Evolutionary conservation across 2,113 vertebrate species (phyloP).

Genomic region (Sardina pilchardus): DNA sequence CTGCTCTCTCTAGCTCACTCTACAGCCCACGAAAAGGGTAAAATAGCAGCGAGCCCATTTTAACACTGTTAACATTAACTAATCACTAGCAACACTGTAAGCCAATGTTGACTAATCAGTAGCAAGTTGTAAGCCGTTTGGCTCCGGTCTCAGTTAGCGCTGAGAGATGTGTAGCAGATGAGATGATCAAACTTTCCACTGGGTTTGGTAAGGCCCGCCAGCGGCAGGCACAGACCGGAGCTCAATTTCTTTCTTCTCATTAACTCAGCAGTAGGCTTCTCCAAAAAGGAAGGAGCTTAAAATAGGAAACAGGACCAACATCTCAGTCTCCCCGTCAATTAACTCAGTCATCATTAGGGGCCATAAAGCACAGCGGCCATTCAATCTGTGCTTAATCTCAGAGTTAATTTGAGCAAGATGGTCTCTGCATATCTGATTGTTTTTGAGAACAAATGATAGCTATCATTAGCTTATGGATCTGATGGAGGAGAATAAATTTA

Average conservation of each 20-base stretch:
- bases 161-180: background rate
- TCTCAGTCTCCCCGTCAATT: background rate
- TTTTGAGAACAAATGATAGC: background rate
- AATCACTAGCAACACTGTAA: background rate
- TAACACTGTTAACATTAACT: background rate
- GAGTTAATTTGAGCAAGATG: background rate
- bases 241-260: constrained; percentile 8
- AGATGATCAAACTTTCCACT: background rate
- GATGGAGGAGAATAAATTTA: background rate
- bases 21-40: background rate
- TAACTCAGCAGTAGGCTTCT: background rate
- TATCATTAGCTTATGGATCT: background rate
- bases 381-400: background rate
- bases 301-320: background rate
- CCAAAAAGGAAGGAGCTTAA: background rate
- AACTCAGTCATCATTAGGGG: background rate
- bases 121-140: background rate
- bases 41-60: background rate
- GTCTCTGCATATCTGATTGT: background rate
- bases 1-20: too few species aligned
- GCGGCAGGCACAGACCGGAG: background rate
- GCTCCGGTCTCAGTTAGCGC: background rate
- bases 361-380: background rate
- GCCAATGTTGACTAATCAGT: too few species aligned
- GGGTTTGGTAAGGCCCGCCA: background rate